Percentiles rank a stretch among this genome's conserved stretches.
These are phyloP conservation scores for Neopipo cinnamomea DNA, from an alignment of 2,113 vertebrate genomes.

Conservation along the genomic window DNA sequence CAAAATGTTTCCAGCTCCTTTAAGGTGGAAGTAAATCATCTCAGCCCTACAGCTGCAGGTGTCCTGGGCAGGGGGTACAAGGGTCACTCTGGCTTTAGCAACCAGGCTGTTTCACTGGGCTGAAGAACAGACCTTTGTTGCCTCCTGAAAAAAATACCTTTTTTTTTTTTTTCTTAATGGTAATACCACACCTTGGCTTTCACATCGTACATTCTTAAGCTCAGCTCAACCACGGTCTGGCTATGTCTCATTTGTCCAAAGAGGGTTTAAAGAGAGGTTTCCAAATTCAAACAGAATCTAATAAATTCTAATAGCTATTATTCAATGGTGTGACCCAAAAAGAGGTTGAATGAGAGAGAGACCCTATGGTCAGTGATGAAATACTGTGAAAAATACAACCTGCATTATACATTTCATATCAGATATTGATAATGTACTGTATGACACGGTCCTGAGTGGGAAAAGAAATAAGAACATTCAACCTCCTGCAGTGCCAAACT, in stretches of 20 bases:
- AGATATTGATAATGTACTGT: background rate
- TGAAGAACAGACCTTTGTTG: background rate
- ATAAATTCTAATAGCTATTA: background rate
- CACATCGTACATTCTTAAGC: background rate
- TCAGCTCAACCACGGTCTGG: background rate
- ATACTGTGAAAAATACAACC: background rate
- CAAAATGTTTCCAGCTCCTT: background rate
- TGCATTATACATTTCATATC: background rate
- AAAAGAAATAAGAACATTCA: background rate
- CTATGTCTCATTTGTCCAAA: background rate
- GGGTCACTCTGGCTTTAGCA: background rate
- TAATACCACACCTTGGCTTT: background rate
- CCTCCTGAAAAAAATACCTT: background rate
- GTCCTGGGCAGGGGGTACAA: background rate
- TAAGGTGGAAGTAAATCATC: background rate
- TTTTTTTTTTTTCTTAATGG: background rate
- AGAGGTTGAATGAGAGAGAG: background rate
- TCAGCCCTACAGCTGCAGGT: background rate
- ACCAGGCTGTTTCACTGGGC: background rate
- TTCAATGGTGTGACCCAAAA: background rate
- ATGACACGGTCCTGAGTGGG: background rate
- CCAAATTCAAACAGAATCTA: background rate
- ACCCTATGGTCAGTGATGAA: background rate
- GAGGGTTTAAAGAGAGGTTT: background rate
- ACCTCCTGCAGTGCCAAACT: background rate